Evolutionary conservation across 2,797 vertebrate genomes (phyloP).

Genomic region (Megalops cyprinoides): DNA sequence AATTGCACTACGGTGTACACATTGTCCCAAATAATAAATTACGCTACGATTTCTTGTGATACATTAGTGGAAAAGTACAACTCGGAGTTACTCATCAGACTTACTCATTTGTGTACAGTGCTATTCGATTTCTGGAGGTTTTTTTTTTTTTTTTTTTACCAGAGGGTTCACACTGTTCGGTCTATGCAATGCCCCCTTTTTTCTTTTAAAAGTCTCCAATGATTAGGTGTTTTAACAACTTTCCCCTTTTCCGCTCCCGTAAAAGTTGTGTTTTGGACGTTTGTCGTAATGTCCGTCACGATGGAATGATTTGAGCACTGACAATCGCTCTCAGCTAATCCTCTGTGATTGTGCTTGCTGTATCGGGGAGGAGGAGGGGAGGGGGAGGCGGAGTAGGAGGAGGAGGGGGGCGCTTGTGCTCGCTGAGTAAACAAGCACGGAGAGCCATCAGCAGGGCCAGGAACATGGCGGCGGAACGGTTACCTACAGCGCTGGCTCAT

Average conservation of each 20-base stretch:
- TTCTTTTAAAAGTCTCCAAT: not conserved
- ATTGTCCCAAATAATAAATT: not conserved
- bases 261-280: not conserved
- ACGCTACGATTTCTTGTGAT: not conserved
- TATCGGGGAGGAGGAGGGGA: not conserved
- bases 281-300: not conserved
- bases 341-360: not conserved
- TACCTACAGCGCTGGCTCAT: slow-evolving; percentile 2
- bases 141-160: not conserved
- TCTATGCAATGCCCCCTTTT: not conserved
- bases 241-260: not conserved
- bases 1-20: too few relatives aligned
- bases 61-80: too few relatives aligned
- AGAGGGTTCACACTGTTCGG: too few relatives aligned
- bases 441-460: not conserved
- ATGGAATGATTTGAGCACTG: slow-evolving; percentile 3
- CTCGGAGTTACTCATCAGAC: not conserved
- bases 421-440: slow-evolving; percentile 15
- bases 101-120: not conserved
- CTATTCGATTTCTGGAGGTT: not conserved
- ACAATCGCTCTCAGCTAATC: not conserved
- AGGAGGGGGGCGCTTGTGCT: not conserved
- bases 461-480: slow-evolving; percentile 21
- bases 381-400: not conserved
- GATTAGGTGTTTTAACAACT: not conserved